Conservation (phyloP, 2,113 vertebrate species). For the Catharus bicknelli region DNA sequence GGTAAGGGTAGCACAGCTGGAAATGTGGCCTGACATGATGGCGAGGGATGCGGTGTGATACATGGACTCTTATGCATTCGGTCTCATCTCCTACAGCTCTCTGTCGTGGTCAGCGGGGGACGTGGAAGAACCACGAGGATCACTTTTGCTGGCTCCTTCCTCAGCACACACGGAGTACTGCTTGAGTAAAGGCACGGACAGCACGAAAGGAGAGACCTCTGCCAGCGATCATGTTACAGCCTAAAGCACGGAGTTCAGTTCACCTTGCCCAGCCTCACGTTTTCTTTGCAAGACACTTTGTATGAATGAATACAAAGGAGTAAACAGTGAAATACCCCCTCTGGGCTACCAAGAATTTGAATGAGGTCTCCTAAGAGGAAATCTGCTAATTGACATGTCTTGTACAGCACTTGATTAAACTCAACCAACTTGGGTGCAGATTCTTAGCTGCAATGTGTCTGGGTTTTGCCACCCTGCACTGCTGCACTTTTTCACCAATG, state of each 20-base stretch:
- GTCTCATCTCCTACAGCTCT: neutral
- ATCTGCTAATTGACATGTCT: neutral
- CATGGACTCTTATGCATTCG: fast-evolving
- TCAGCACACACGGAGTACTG: neutral
- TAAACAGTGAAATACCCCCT: neutral
- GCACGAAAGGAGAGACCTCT: fast-evolving
- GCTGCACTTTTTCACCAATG: neutral
- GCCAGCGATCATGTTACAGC: neutral
- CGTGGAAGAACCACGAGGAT: fast-evolving
- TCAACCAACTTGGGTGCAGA: neutral
- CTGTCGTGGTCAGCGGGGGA: neutral
- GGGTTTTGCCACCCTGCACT: neutral
- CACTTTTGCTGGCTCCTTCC: neutral
- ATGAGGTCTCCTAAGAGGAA: neutral
- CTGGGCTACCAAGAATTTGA: neutral
- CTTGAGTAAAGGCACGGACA: neutral
- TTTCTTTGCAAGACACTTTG: neutral
- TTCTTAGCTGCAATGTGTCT: neutral
- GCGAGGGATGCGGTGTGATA: neutral
- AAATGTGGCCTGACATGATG: fast-evolving
- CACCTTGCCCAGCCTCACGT: neutral
- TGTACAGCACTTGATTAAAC: neutral
- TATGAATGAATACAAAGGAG: neutral
- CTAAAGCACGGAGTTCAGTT: neutral
- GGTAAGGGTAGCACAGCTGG: neutral